Evolutionary conservation across 1,140 invertebrate species (phyloP).

Genomic region (Carposina sasakii): DNA sequence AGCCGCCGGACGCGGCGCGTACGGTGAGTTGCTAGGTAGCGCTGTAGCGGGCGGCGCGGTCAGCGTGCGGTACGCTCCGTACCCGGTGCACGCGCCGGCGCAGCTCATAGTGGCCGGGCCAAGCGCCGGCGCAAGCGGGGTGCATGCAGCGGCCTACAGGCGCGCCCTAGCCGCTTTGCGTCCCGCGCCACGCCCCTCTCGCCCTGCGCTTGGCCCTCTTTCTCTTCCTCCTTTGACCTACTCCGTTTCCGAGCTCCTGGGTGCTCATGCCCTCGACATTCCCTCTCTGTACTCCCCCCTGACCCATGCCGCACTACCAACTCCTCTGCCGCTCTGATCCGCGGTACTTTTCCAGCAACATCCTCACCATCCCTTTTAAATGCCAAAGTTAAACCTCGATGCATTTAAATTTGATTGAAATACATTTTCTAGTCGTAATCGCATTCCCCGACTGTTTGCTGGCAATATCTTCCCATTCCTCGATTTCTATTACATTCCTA

Average conservation of each 20-base stretch:
- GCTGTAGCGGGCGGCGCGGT: constrained; percentile 71
- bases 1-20: constrained; percentile 91
- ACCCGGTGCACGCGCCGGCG: constrained; percentile 73
- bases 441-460: constrained; percentile 24
- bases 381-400: not conserved
- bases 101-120: constrained; percentile 73
- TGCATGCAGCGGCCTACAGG: constrained; percentile 51
- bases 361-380: constrained; percentile 64
- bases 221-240: constrained; percentile 57
- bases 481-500: constrained; percentile 59
- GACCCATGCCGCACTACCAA: constrained; percentile 52
- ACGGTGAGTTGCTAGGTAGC: constrained; percentile 96
- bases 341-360: constrained; percentile 66
- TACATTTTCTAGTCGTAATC: not conserved
- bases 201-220: constrained; percentile 59
- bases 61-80: constrained; percentile 78
- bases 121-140: constrained; percentile 47
- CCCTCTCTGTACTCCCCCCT: constrained; percentile 64
- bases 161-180: constrained; percentile 66
- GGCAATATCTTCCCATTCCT: constrained; percentile 44
- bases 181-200: constrained; percentile 50
- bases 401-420: not conserved
- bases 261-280: constrained; percentile 63
- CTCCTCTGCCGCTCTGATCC: constrained; percentile 79
- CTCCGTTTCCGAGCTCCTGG: constrained; percentile 66